Conservation (phyloP, 2,113 vertebrate genomes). For the Stercorarius parasiticus region DNA sequence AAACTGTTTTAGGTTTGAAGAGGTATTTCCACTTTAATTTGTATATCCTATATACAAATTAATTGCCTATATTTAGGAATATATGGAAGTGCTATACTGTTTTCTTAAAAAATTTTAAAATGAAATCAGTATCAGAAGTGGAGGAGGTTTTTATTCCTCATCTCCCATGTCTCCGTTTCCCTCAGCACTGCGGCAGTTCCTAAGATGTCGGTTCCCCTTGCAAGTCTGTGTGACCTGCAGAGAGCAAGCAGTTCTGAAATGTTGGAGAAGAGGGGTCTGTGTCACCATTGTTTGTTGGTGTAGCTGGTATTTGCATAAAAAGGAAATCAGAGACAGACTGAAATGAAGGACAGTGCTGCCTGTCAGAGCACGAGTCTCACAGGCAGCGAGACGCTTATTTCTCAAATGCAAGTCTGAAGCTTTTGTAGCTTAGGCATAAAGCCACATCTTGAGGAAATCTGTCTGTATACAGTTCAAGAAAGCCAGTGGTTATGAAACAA, state of each 20-base stretch:
- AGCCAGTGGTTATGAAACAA: neutral
- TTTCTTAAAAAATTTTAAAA: neutral
- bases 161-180: neutral
- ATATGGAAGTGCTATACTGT: neutral
- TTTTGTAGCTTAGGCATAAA: neutral
- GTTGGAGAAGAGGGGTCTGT: neutral
- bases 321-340: neutral
- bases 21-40: neutral
- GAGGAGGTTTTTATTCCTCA: neutral
- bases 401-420: neutral
- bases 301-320: neutral
- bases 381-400: accelerated
- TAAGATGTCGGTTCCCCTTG: neutral
- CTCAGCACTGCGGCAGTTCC: neutral
- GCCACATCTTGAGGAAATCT: neutral
- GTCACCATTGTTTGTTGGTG: neutral
- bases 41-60: neutral
- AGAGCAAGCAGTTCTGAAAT: neutral
- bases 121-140: neutral
- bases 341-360: neutral
- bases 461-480: neutral
- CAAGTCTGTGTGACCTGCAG: neutral
- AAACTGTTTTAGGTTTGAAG: neutral
- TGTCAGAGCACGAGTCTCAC: neutral
- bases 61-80: neutral